Conservation (phyloP, 2,797 vertebrate species). For the Hemitrygon akajei region DNA sequence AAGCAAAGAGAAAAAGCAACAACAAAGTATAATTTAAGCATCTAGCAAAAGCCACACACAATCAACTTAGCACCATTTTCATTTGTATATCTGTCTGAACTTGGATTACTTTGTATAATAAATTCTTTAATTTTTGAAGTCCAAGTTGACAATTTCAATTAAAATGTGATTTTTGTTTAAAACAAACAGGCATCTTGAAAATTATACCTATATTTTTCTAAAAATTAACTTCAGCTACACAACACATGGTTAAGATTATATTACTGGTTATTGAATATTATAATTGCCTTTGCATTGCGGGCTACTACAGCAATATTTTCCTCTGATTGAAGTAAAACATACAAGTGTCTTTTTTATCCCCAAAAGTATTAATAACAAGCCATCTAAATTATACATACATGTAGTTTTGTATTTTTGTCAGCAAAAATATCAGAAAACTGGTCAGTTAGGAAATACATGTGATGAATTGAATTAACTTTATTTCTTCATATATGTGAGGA, state of each 20-base stretch:
- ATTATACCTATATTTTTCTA: not conserved
- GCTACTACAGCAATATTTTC: not conserved
- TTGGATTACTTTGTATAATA: not conserved
- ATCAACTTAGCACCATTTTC: not conserved
- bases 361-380: not conserved
- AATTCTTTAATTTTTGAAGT: too few relatives aligned
- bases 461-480: not conserved
- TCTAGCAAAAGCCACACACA: not conserved
- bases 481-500: too few relatives aligned
- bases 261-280: not conserved
- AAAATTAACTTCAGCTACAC: too few relatives aligned
- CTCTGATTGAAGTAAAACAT: not conserved
- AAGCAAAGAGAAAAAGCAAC: conserved; percentile 63
- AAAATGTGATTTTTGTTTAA: not conserved
- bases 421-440: not conserved
- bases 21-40: not conserved
- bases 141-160: not conserved
- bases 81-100: not conserved
- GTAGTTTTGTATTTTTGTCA: not conserved
- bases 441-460: not conserved
- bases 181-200: not conserved
- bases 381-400: not conserved
- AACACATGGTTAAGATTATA: not conserved
- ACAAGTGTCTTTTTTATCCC: not conserved
- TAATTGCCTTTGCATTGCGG: not conserved